Conservation (phyloP, 2,888 invertebrate genomes). For the Apodemia duryi region DNA sequence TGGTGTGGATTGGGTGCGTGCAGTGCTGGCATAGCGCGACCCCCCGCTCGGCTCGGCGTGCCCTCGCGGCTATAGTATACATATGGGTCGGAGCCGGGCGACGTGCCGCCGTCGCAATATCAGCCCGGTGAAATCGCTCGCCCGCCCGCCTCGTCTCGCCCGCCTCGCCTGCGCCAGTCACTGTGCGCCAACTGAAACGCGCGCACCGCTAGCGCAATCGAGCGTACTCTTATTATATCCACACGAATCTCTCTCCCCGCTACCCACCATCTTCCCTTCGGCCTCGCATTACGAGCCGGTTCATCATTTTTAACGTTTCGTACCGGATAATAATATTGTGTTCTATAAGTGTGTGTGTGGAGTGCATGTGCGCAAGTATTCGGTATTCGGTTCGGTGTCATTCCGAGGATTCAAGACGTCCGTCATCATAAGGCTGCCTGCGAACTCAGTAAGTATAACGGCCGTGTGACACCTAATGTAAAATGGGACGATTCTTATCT, state of each 20-base stretch:
- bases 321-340: conserved; percentile 17
- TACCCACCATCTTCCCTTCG: conserved; percentile 46
- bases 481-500: conserved; percentile 79
- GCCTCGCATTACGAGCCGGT: conserved; percentile 46
- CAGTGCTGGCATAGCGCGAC: conserved; percentile 55
- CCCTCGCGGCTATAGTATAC: conserved; percentile 67
- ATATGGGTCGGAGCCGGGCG: conserved; percentile 64
- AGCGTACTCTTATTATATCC: conserved; percentile 56
- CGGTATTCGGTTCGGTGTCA: conserved; percentile 55
- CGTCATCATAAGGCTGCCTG: conserved; percentile 77
- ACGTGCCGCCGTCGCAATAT: conserved; percentile 74
- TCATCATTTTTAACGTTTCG: conserved; percentile 45
- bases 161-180: conserved; percentile 77
- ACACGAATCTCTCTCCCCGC: conserved; percentile 51
- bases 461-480: conserved; percentile 71
- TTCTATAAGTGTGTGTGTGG: conserved; percentile 35
- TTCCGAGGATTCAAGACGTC: conserved; percentile 70
- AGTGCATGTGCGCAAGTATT: conserved; percentile 61
- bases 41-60: conserved; percentile 63
- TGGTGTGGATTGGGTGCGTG: conserved; percentile 57
- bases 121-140: conserved; percentile 78
- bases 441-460: conserved; percentile 74
- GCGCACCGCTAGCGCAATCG: conserved; percentile 76
- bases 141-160: conserved; percentile 73
- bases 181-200: conserved; percentile 79